These are phyloP conservation scores for Microctenopoma stevenorrisi DNA, from an alignment of 2,797 vertebrate species.

Conservation along the genomic window DNA sequence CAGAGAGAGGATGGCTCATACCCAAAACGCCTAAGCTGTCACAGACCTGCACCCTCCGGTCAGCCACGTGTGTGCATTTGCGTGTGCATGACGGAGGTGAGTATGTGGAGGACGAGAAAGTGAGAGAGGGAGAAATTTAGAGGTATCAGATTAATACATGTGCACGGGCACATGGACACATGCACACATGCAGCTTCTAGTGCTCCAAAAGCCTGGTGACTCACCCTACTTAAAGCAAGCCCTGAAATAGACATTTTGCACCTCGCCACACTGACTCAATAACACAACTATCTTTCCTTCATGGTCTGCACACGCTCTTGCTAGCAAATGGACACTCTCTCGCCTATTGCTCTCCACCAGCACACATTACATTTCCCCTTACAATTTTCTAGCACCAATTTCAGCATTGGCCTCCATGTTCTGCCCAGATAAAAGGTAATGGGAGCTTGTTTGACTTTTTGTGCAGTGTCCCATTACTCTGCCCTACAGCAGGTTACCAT, in stretches of 20 bases:
- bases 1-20: constrained; percentile 68
- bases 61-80: constrained; percentile 57
- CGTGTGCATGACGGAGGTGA: constrained; percentile 44
- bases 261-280: constrained; percentile 77
- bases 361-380: constrained; percentile 55
- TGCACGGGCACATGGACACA: constrained; percentile 32
- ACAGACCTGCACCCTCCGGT: constrained; percentile 76
- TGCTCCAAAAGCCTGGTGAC: constrained; percentile 77
- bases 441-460: constrained; percentile 76
- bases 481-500: constrained; percentile 60
- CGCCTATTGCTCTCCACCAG: constrained; percentile 59
- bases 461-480: constrained; percentile 64
- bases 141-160: constrained; percentile 41
- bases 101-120: constrained; percentile 28
- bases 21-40: constrained; percentile 82
- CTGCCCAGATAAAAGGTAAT: constrained; percentile 72
- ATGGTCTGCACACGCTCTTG: constrained; percentile 63
- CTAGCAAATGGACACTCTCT: constrained; percentile 71
- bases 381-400: constrained; percentile 71
- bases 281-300: constrained; percentile 76
- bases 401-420: constrained; percentile 62
- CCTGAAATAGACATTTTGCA: constrained; percentile 83
- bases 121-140: constrained; percentile 33
- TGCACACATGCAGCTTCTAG: constrained; percentile 63
- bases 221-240: constrained; percentile 80